phyloP scores from a whole-genome alignment of 2,113 vertebrate species.

The Cochlearius cochlearius region DNA sequence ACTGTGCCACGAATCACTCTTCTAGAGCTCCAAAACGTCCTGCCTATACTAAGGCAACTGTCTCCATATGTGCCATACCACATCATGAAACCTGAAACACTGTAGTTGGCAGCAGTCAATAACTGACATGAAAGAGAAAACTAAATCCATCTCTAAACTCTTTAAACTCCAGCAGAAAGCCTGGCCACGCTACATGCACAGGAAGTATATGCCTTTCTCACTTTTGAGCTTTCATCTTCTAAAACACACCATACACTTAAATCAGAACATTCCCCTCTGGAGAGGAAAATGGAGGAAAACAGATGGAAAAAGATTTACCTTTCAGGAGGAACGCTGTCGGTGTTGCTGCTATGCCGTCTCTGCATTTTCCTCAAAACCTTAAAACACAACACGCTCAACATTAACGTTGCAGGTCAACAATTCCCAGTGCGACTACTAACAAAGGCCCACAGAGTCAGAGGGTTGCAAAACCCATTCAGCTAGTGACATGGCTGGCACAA shows the following conservation, averaged over 20 bases:
- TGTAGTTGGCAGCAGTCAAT: background rate
- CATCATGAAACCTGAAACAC: background rate
- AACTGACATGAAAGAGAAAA: background rate
- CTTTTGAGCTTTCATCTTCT: background rate
- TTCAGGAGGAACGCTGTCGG: slow-evolving; percentile 89
- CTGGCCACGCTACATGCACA: background rate
- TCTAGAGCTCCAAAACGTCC: background rate
- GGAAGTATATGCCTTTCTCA: background rate
- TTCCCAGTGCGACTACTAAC: background rate
- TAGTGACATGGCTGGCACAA: slow-evolving; percentile 4
- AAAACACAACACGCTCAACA: slow-evolving; percentile 76
- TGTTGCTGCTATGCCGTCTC: slow-evolving; percentile 98
- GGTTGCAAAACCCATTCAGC: background rate
- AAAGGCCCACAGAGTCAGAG: background rate
- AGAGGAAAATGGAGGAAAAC: background rate
- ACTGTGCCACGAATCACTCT: background rate
- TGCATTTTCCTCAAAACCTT: slow-evolving; percentile 93
- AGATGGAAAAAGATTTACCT: slow-evolving; percentile 73
- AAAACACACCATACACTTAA: background rate
- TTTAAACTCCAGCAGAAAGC: background rate
- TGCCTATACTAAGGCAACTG: background rate
- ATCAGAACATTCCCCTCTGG: background rate
- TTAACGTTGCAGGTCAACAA: slow-evolving; percentile 20
- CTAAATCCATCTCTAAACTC: background rate
- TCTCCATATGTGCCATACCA: background rate